These are phyloP conservation scores for Avahi laniger DNA, from an alignment of 2,797 vertebrate species.

Conservation along the genomic window DNA sequence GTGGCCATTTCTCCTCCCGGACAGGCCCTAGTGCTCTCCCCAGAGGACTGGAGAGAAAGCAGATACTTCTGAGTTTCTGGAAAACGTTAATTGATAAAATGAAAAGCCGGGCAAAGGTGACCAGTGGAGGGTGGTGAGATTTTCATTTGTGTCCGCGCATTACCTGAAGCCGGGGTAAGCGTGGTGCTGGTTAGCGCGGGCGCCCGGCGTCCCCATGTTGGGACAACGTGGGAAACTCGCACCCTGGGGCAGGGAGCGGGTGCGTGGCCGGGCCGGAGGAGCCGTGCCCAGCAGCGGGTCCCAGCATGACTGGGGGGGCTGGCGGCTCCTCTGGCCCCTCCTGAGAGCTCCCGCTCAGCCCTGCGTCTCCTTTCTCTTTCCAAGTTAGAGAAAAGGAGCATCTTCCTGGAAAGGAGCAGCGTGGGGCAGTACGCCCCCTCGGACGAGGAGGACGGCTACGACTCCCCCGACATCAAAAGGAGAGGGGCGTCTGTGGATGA, in stretches of 20 bases:
- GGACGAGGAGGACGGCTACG: slow-evolving; percentile 95
- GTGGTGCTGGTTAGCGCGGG: neutral
- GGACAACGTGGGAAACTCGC: neutral
- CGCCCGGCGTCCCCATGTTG: neutral
- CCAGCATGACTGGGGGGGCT: neutral
- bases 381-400: slow-evolving; percentile 94
- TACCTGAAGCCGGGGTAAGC: neutral
- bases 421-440: slow-evolving; percentile 90
- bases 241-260: neutral
- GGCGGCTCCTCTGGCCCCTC: neutral
- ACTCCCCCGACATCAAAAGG: slow-evolving; percentile 89
- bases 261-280: too few relatives aligned
- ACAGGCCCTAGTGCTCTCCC: neutral
- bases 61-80: neutral
- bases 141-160: neutral
- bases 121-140: neutral
- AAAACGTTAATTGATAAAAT: neutral
- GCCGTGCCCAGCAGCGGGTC: too few relatives aligned
- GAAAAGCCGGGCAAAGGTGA: neutral
- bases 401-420: slow-evolving; percentile 91
- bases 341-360: neutral
- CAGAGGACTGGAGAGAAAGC: neutral
- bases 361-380: neutral
- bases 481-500: slow-evolving; percentile 96
- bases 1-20: neutral